Base-by-base conservation (phyloP, 1,140 invertebrate genomes). In the Galleria mellonella region DNA sequence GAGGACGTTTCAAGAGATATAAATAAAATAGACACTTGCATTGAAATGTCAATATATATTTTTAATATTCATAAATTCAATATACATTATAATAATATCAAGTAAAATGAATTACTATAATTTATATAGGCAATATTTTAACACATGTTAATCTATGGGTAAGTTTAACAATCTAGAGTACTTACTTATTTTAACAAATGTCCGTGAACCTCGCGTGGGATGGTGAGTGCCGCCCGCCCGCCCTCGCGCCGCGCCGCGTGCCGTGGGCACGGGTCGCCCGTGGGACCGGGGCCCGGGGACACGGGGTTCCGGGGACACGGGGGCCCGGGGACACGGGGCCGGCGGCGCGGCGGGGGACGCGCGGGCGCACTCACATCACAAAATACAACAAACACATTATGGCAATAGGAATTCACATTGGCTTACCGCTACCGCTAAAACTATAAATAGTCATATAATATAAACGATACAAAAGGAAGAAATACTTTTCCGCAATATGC, bases 31-130 rank as follows among this genome's bases (percentile, higher is more conserved):
- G 30, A 2, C 15, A 7, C 17, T 59, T 61, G 70, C 72, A 72
- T 73, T 72, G 74, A 82, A 76, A 62, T 78, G 68, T 78, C 72
- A 76, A 83, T 83, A 83, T 83, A 84, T 82, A 82, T 81, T 74
- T 81, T 81, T 84, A 84, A 84, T 84, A 79, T 84, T 83, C 81
- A 84, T 84, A 84, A 83, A 84, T 84, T 84, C 72, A 84, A 83
- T 84, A 84, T 84, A 84, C 78, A 83, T 81, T 74, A 81, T 84
- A 82, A 81, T 84, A 82, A 82, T 82, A 78, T 84, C 72, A 81
- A 84, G 73, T 82, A 79, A 82, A 82, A 82, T 84, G 72, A 82
- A 82, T 82, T 82, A 77, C 66, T 84, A 84, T 84, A 84, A 82
- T 84, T 84, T 84, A 77, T 81, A 82, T 83, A 82, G 76, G 81